Conservation (phyloP, 1,140 invertebrate genomes). For the Dendrolimus kikuchii region DNA sequence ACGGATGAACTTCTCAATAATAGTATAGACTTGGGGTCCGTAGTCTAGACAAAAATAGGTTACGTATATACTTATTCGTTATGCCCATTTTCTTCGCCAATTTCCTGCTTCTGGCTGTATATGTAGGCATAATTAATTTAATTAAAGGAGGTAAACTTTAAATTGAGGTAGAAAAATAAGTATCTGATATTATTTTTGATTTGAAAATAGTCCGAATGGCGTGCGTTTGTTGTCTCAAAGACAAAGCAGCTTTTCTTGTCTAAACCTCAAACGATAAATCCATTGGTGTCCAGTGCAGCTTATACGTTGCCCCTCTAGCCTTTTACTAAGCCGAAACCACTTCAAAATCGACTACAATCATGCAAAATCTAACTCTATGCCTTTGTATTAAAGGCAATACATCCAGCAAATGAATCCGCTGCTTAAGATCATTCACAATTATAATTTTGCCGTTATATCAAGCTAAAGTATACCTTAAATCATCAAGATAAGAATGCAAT, state of each 20-base stretch:
- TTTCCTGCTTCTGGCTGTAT: too few species aligned
- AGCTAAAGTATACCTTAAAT: conserved; percentile 8
- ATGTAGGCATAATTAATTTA: too few species aligned
- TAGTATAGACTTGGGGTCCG: too few species aligned
- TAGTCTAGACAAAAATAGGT: too few species aligned
- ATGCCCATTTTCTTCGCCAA: too few species aligned
- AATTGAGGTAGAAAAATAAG: too few species aligned
- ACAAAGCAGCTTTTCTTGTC: conserved; percentile 60
- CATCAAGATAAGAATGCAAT: conserved; percentile 8
- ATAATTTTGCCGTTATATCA: conserved; percentile 7
- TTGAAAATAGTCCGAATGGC: too few species aligned
- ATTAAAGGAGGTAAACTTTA: too few species aligned
- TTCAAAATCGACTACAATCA: conserved; percentile 3
- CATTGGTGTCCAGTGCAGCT: conserved; percentile 55
- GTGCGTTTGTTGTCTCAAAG: conserved; percentile 38
- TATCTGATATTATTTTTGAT: too few species aligned
- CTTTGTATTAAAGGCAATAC: background rate
- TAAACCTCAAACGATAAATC: conserved; percentile 63
- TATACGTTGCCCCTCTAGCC: conserved; percentile 20
- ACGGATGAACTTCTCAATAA: too few species aligned
- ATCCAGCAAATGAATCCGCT: conserved; percentile 3
- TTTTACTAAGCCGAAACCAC: conserved; percentile 2
- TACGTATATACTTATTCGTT: too few species aligned
- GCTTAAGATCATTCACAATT: conserved; percentile 5
- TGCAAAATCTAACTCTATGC: conserved; percentile 7